Evolutionary conservation across 2,797 vertebrate genomes (phyloP).

Genomic region (Champsocephalus esox): DNA sequence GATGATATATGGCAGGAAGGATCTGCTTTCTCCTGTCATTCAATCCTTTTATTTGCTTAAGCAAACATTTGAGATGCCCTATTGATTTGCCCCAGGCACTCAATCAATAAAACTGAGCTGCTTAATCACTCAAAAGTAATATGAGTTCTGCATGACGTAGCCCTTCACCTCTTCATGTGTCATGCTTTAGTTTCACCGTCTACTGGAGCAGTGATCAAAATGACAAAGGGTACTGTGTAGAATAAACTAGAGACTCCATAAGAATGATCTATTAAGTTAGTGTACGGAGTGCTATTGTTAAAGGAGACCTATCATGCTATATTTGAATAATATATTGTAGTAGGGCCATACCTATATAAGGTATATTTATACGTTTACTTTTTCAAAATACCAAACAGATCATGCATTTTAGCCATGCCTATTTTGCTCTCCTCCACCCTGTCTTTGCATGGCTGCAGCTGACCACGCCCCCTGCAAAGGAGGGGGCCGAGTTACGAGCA

Average conservation of each 20-base stretch:
- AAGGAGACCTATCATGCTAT: no score
- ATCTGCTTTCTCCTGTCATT: slow-evolving; percentile 36
- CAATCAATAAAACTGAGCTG: slow-evolving; percentile 64
- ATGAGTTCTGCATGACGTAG: slow-evolving; percentile 54
- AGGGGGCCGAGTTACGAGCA: no score
- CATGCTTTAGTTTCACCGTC: slow-evolving; percentile 50
- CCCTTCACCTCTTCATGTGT: slow-evolving; percentile 24
- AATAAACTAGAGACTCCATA: slow-evolving; percentile 20
- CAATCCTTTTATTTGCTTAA: slow-evolving; percentile 38
- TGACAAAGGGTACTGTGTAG: slow-evolving; percentile 1
- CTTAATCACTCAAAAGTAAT: slow-evolving; percentile 61
- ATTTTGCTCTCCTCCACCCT: no score
- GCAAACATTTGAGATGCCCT: slow-evolving; percentile 52
- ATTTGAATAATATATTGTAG: no score
- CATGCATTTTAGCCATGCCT: no score
- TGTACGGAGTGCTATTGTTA: neutral
- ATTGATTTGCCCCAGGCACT: slow-evolving; percentile 62
- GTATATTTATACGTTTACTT: no score
- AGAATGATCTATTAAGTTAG: slow-evolving; percentile 22
- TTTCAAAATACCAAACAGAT: no score
- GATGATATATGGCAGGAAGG: slow-evolving; percentile 21
- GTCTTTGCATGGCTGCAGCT: no score
- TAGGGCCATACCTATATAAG: no score
- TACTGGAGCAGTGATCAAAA: slow-evolving; percentile 20
- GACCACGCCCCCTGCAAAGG: no score